Conservation (phyloP, 2,888 invertebrate species). For the Hirtodrosophila histrioides region DNA sequence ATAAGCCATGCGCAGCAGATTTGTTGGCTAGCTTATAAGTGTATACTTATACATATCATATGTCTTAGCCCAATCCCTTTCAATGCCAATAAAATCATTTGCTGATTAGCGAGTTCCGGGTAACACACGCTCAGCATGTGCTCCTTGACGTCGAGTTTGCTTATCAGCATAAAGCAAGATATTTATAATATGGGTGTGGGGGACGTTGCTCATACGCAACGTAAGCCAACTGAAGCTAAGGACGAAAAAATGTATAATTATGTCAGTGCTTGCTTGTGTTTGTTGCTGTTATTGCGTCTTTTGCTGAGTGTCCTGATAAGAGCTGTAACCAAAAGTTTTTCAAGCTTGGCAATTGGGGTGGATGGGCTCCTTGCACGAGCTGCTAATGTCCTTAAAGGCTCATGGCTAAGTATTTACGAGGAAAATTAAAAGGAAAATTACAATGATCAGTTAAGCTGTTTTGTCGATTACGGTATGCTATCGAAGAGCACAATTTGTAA, state of each 20-base stretch:
- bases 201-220: constrained; percentile 50
- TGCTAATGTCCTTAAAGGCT: constrained; percentile 25
- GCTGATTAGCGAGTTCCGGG: constrained; percentile 63
- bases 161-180: constrained; percentile 61
- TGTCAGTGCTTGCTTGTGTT: constrained; percentile 58
- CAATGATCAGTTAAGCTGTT: constrained; percentile 7
- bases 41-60: too few species aligned
- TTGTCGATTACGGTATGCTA: background rate
- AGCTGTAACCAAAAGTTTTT: constrained; percentile 30
- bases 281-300: constrained; percentile 9
- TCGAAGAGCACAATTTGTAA: too few species aligned
- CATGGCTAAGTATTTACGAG: constrained; percentile 6
- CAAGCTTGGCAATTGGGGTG: constrained; percentile 12
- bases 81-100: constrained; percentile 61
- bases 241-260: constrained; percentile 50
- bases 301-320: constrained; percentile 36
- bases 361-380: constrained; percentile 3
- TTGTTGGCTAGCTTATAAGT: constrained; percentile 42
- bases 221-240: constrained; percentile 29
- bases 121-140: constrained; percentile 23
- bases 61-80: constrained; percentile 23
- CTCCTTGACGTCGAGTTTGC: constrained; percentile 37
- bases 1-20: constrained; percentile 69
- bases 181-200: constrained; percentile 61
- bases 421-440: constrained; percentile 5